Base-by-base conservation (phyloP, 1,140 invertebrate species). In the Rhizoglyphus robini region DNA sequence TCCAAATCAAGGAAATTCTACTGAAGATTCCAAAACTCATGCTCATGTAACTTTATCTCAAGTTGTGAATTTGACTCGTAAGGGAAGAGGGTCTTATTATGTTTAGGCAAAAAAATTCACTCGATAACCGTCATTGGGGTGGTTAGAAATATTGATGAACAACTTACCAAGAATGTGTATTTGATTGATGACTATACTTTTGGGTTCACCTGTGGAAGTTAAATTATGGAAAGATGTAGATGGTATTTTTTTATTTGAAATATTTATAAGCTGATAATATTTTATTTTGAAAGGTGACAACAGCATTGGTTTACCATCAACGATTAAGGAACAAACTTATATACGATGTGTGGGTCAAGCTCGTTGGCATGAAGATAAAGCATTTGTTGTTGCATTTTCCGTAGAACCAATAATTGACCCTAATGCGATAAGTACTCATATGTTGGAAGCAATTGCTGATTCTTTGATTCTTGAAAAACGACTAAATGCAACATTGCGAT, bases 341-440 rank as follows among this genome's bases (percentile, higher is more conserved):
- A 74, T 77, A 4, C 71, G 76, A 54, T 72, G 77, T 0, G 72
- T 68, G 63, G 78, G 78, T 0, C 72, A 74, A 61, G 68, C 78
- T 0, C 65, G 77, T 46, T 71, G 73, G 47, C 73, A 77, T 68
- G 71, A 73, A n/a, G 75, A 75, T 4, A 77, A 78, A 63, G 69
- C 71, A 36, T 72, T 68, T 65, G 65, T 79, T 3, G 71, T 74
- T 20, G 75, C 76, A 3, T 76, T 76, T 65, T 74, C 74, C 29
- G 70, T 79, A 1, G 29, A 63, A 0, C 73, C 75, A 0, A 32
- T 79, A 2, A 73, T 70, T 25, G 75, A 79, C 47, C 72, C 76
- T 69, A 79, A 79, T 70, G 77, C 78, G 62, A 65, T 79, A 31
- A 75, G 75, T 0, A 73, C 69, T 61, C 78, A 79, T 60, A 71